A percentile compares a stretch with the other conserved stretches of the same genome.
phyloP scores from a whole-genome alignment of 2,797 vertebrate genomes.

The Melanogrammus aeglefinus region DNA sequence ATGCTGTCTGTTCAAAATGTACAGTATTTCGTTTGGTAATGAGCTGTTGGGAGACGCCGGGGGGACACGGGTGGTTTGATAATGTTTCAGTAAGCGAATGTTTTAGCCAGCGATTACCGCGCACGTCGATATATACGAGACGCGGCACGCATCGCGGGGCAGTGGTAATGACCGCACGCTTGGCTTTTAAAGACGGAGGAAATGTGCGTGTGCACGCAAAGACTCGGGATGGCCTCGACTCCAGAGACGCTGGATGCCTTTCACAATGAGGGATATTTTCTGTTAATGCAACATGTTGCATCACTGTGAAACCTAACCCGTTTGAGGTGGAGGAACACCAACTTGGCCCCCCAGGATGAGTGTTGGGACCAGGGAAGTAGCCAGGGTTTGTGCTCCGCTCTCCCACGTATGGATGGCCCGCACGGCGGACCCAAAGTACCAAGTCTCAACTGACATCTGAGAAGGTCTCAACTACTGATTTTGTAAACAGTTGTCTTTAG shows the following conservation, averaged over 20 bases:
- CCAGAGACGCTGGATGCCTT: neutral
- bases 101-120: neutral
- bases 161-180: neutral
- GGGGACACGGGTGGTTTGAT: neutral
- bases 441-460: too few species aligned
- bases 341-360: too few species aligned
- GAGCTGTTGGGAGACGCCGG: slow-evolving; percentile 28
- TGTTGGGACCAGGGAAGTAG: too few species aligned
- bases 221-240: too few species aligned
- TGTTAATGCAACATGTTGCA: neutral
- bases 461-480: too few species aligned
- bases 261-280: neutral
- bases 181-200: neutral
- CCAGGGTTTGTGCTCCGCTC: too few species aligned
- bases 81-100: slow-evolving; percentile 1
- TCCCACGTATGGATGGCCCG: too few species aligned
- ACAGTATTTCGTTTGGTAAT: slow-evolving; percentile 47
- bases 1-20: slow-evolving; percentile 49
- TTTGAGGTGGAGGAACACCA: neutral
- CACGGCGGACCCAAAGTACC: too few species aligned
- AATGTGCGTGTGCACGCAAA: neutral
- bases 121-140: neutral
- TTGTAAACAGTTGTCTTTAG: too few species aligned
- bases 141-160: neutral
- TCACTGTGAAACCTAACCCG: too few species aligned